These are phyloP conservation scores for Cryptomyrus ogoouensis DNA, from an alignment of 2,113 vertebrate species.

Conservation along the genomic window DNA sequence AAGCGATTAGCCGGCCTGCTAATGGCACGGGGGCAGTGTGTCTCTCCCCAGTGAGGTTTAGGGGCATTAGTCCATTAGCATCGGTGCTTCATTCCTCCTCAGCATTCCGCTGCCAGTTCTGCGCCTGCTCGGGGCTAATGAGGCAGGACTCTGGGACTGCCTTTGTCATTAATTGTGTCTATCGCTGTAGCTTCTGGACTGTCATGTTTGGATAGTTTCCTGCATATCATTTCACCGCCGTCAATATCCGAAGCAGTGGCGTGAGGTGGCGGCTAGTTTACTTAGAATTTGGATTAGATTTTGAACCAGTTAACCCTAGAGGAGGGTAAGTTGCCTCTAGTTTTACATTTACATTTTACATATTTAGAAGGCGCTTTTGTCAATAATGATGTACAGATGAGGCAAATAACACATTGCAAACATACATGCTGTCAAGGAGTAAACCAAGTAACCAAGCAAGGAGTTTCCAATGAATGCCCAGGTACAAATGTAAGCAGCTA, in stretches of 20 bases:
- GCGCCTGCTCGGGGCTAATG: slow-evolving; percentile 44
- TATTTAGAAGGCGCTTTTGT: background rate
- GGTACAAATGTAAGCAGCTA: background rate
- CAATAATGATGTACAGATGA: background rate
- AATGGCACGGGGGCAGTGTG: slow-evolving; percentile 25
- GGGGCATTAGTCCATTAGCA: slow-evolving; percentile 41
- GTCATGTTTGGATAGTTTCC: slow-evolving; percentile 26
- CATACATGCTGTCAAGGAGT: background rate
- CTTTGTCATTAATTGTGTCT: slow-evolving; percentile 41
- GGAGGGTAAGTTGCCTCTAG: background rate
- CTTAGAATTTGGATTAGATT: slow-evolving; percentile 8
- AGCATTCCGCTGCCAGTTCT: slow-evolving; percentile 30
- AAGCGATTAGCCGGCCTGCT: slow-evolving; percentile 17
- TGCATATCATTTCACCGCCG: slow-evolving; percentile 12
- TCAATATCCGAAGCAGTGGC: background rate
- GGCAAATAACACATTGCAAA: background rate
- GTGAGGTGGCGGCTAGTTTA: slow-evolving; percentile 19
- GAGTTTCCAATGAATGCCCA: background rate
- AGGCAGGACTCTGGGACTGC: slow-evolving; percentile 36
- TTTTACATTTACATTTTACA: background rate
- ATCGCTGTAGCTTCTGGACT: slow-evolving; percentile 27
- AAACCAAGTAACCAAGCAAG: background rate
- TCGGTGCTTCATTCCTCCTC: slow-evolving; percentile 28
- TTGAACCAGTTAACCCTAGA: slow-evolving; percentile 22
- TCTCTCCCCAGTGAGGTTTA: background rate